Conservation (phyloP, 2,113 vertebrate genomes). For the Notarius quadriscutis region DNA sequence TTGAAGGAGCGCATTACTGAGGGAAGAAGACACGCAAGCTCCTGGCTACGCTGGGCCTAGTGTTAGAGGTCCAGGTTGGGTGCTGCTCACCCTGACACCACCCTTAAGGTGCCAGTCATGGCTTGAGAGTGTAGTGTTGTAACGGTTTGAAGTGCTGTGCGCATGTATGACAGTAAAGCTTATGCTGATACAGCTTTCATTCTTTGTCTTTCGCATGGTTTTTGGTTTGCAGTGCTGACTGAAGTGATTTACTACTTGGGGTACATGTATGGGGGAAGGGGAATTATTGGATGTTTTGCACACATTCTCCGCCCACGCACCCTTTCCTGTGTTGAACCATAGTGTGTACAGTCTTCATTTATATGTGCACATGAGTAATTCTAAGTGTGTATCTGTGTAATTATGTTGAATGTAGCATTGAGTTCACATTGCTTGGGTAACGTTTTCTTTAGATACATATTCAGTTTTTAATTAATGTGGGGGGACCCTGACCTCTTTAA, state of each 20-base stretch:
- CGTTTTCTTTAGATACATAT: neutral
- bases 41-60: constrained; percentile 55
- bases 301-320: constrained; percentile 33
- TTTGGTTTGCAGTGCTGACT: constrained; percentile 73
- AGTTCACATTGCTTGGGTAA: neutral
- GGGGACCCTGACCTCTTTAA: neutral
- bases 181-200: constrained; percentile 62
- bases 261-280: constrained; percentile 11
- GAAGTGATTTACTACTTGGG: constrained; percentile 52
- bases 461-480: neutral
- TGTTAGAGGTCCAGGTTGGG: constrained; percentile 50
- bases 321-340: constrained; percentile 32
- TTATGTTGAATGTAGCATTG: neutral
- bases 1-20: constrained; percentile 60
- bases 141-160: constrained; percentile 67
- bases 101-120: constrained; percentile 71
- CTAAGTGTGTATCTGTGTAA: neutral
- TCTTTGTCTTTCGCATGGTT: constrained; percentile 74
- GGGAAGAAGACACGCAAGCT: constrained; percentile 60
- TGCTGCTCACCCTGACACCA: constrained; percentile 58
- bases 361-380: neutral
- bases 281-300: constrained; percentile 35
- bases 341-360: constrained; percentile 35
- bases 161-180: constrained; percentile 60
- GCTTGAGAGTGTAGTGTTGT: constrained; percentile 75